Percentiles rank a stretch among this genome's conserved stretches.
phyloP scores from a whole-genome alignment of 2,888 invertebrate genomes.

The Acrobasis suavella region DNA sequence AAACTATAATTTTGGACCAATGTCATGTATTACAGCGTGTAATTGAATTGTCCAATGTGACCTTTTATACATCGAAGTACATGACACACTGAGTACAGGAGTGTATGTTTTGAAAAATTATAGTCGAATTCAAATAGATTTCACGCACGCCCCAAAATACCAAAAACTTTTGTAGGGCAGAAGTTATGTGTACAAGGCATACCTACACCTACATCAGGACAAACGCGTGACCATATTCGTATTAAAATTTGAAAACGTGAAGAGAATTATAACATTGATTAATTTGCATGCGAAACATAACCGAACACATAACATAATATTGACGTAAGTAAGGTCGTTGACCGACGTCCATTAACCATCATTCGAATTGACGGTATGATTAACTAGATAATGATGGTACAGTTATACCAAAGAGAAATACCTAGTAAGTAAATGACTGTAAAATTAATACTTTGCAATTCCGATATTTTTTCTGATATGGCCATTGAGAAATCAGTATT shows the following conservation, averaged over 20 bases:
- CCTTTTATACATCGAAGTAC: background rate
- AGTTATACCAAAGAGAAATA: slow-evolving; percentile 9
- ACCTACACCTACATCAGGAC: no score
- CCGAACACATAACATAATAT: slow-evolving; percentile 4
- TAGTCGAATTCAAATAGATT: no score
- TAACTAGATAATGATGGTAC: slow-evolving; percentile 14
- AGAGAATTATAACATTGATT: slow-evolving; percentile 6
- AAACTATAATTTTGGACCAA: background rate
- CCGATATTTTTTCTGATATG: background rate
- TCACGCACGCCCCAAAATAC: no score
- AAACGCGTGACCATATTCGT: background rate
- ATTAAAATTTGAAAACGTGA: background rate
- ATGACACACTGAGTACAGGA: background rate
- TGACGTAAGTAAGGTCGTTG: slow-evolving; percentile 42
- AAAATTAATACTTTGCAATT: background rate
- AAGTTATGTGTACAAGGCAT: no score
- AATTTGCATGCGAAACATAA: slow-evolving; percentile 14
- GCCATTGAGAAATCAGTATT: background rate
- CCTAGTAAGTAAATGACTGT: background rate
- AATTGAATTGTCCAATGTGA: background rate
- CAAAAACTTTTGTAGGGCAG: no score
- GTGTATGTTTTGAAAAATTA: no score
- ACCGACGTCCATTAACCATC: slow-evolving; percentile 31
- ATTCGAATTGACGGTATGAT: slow-evolving; percentile 17
- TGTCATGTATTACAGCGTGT: background rate